Base-by-base conservation (phyloP, 1,140 invertebrate genomes). In the Sarcophaga bullata region DNA sequence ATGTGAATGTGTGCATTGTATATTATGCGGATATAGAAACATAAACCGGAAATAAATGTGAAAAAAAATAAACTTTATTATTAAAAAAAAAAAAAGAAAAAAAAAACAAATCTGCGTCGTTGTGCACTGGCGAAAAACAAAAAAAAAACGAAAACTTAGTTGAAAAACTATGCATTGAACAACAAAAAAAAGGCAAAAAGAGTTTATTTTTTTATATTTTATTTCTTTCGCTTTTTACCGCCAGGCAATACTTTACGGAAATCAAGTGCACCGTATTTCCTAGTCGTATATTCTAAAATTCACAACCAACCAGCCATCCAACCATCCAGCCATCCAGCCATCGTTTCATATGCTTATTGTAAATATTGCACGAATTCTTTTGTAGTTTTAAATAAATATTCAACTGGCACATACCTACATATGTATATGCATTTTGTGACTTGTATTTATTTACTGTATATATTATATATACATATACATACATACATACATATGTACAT, bases 1-100 rank as follows among this genome's bases (percentile, higher is more conserved):
- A 17, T 48, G n/a, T 13, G n/a, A 8, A 11, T 76, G 47, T 76
- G 73, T 49, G 73, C n/a, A 49, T 13, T 0, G 75, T 78, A 68
- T 68, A 68, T 68, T 68, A 19, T 68, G 50, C 75, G 75, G 75
- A 78, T 78, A 78, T 78, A 78, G 75, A 78, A 78, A 78, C 75
- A 78, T 78, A 78, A 78, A 48, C 75, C 75, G 75, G 75, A 78
- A 78, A 78, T 78, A 78, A 78, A 50, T 78, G 75, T 78, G 75
- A 78, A 78, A 76, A 78, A 76, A 78, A 78, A 78, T 78, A 46
- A 50, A 78, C 48, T 78, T 50, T 78, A 25, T 78, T 78, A 78
- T 78, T 78, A 78, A 78, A 78, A 75, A 78, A 78, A 73, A 46
- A 25, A 73, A 46, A 25, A n/a, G 3, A n/a, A 62, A 62, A n/a